Evolutionary conservation across 2,888 invertebrate species (phyloP).

Genomic region (Anaspis maculata): DNA sequence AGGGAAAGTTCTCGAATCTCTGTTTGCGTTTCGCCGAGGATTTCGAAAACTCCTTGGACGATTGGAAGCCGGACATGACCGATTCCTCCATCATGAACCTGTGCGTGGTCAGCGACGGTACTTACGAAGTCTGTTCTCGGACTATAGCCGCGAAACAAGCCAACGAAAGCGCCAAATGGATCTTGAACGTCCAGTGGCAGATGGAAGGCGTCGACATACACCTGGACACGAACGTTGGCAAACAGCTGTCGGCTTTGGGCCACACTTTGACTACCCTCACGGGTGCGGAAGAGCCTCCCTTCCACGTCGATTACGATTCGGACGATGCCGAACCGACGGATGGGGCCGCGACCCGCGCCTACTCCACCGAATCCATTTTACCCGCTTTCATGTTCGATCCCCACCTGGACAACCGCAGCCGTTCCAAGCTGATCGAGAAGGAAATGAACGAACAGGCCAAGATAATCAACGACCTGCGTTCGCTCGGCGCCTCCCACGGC

Average conservation of each 20-base stretch:
- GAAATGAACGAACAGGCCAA: conserved; percentile 97
- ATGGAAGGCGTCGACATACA: conserved; percentile 99
- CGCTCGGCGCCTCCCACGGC: conserved; percentile 63
- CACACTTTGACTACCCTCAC: conserved; percentile 94
- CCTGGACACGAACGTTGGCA: conserved; percentile 91
- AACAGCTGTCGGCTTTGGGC: conserved; percentile 87
- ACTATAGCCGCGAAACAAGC: conserved; percentile 80
- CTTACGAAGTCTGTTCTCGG: conserved; percentile 93
- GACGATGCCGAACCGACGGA: conserved; percentile 58
- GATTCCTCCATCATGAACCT: conserved; percentile 77
- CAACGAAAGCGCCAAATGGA: conserved; percentile 92
- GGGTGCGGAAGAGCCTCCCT: conserved; percentile 65
- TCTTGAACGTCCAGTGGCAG: conserved; percentile 96
- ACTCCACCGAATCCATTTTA: conserved; percentile 64
- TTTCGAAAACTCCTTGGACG: conserved; percentile 92
- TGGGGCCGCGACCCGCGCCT: conserved; percentile 49
- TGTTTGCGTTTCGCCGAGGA: conserved; percentile 95
- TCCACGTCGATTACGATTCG: conserved; percentile 60
- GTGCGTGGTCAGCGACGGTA: conserved; percentile 97
- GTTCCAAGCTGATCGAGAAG: conserved; percentile 89
- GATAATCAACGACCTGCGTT: conserved; percentile 80
- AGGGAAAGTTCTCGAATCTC: conserved; percentile 82
- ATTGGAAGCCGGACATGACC: conserved; percentile 88
- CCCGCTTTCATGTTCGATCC: conserved; percentile 80
- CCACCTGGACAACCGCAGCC: conserved; percentile 67